Evolutionary conservation across 2,888 invertebrate species (phyloP), one percentile per base, ranked within the genome.

Genomic region (Chaitophorus viminalis): DNA sequence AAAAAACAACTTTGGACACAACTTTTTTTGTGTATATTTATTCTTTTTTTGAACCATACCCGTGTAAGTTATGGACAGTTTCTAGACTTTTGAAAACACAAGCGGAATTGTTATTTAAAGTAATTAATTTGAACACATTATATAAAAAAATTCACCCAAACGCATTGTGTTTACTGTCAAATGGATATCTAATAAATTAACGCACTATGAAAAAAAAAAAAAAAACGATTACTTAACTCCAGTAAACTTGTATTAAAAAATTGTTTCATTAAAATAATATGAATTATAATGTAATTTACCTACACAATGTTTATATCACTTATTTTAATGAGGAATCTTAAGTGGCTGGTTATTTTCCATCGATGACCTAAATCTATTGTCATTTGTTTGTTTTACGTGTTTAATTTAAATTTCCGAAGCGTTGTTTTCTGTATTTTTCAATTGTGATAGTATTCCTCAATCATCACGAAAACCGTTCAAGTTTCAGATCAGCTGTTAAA

Each of bases 1-100:
- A 68, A 60, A 60, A 60, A 60, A 60, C 60, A 60, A 60, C 21
- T 68, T 68, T 29, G n/a, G n/a, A 29, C 68, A n/a, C 68, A n/a
- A 68, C 21, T 68, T 29, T 68, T 68, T 68, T 68, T 29, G 21
- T 29, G 21, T 25, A 1, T 60, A 68, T 25, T 1, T 68, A n/a
- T 6, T n/a, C 9, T 68, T 68, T 68, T 65, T 68, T 68, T 9
- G 25, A 60, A 60, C 60, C 6, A 60, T 25, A n/a, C 29, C 29
- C 68, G 29, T 60, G 78, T 60, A 60, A 78, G n/a, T 78, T 54
- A 78, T 33, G 36, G 60, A 78, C 36, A 78, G 60, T 78, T 78
- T 14, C 17, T 25, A 36, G 78, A 78, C 78, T 60, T 29, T 78
- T 78, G 31, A 78, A 78, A 60, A 36, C 31, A 25, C 25, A 6